Conservation (phyloP, 1,140 invertebrate genomes). For the Bombus breviceps region DNA sequence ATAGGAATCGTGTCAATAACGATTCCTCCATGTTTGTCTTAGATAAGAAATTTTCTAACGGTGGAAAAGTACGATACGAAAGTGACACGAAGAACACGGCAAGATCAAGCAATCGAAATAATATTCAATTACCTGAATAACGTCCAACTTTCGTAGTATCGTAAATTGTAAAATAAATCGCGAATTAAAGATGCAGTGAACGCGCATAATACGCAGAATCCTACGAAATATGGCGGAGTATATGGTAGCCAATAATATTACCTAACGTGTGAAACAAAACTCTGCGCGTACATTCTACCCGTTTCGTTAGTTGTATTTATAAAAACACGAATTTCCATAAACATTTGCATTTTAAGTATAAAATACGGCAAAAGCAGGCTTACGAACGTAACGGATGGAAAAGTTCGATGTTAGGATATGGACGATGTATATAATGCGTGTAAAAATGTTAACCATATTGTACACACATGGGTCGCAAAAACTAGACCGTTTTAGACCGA, state of each 20-base stretch:
- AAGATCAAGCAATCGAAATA: neutral
- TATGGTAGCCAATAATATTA: neutral
- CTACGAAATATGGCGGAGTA: neutral
- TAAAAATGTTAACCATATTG: slow-evolving; percentile 17
- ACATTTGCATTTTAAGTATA: neutral
- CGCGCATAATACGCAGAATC: neutral
- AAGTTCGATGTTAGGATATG: neutral
- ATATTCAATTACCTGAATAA: neutral
- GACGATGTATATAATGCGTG: neutral
- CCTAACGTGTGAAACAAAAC: accelerated
- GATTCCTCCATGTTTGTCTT: neutral
- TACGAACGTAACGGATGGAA: neutral
- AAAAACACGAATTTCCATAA: neutral
- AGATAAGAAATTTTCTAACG: neutral
- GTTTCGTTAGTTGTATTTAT: neutral
- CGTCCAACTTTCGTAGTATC: neutral
- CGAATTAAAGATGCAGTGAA: neutral
- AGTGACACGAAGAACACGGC: no score
- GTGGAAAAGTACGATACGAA: neutral
- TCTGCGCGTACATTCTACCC: neutral
- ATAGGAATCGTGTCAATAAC: neutral
- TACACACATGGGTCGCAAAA: slow-evolving; percentile 32
- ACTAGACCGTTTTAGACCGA: neutral
- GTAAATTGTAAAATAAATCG: neutral
- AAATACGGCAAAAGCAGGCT: neutral